phyloP scores from a whole-genome alignment of 2,797 vertebrate species.

The Xerus rutilus region DNA sequence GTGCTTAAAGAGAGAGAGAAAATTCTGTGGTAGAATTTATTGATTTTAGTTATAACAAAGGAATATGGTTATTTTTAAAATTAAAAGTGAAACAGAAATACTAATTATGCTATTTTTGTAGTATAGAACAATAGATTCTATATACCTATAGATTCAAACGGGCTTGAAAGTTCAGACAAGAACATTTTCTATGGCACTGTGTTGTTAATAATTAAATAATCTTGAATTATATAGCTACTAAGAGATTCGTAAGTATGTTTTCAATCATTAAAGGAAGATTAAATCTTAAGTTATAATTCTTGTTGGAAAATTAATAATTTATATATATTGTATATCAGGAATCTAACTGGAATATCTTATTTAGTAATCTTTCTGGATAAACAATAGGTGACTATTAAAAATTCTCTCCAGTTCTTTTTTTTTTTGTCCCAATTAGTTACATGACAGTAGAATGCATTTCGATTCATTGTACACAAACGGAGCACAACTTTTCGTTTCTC shows the following conservation, averaged over 20 bases:
- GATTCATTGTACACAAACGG: too few relatives aligned
- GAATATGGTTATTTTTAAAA: neutral
- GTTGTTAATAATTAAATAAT: neutral
- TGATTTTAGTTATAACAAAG: neutral
- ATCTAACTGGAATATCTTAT: neutral
- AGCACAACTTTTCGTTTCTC: too few relatives aligned
- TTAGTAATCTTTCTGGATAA: neutral
- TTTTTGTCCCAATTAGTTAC: too few relatives aligned
- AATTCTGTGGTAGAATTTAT: neutral
- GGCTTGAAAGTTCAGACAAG: neutral
- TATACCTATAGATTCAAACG: neutral
- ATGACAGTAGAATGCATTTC: too few relatives aligned
- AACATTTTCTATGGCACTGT: neutral
- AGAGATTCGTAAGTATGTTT: constrained; percentile 9
- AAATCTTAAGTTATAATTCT: constrained; percentile 25
- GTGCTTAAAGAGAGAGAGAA: neutral
- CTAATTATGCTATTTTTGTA: neutral
- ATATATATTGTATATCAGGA: neutral
- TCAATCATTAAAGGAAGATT: constrained; percentile 16
- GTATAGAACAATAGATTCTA: neutral
- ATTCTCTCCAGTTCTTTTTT: neutral
- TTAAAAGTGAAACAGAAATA: neutral
- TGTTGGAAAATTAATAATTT: constrained; percentile 34
- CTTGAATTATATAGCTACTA: neutral
- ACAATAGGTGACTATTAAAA: constrained; percentile 2